Base-by-base conservation (phyloP, 2,797 vertebrate species). In the Melanotaenia parkinsoni region DNA sequence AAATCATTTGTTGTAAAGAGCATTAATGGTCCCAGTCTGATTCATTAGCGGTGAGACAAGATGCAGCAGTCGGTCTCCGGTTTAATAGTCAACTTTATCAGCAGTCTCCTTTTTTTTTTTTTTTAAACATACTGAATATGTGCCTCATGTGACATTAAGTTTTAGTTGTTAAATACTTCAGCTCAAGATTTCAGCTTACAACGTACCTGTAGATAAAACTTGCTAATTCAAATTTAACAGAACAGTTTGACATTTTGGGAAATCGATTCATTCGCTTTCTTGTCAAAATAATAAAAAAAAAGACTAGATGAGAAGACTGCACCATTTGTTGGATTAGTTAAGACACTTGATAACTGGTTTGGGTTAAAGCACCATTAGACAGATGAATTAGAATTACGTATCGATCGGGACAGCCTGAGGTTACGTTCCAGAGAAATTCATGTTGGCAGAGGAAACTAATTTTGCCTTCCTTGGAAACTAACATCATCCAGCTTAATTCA, bases 1-100 rank as follows among this genome's bases (percentile, higher is more conserved):
- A 58, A 68, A 73, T 35, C 4, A 77, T 74, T 79, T 18, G 22
- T 38, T 47, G 54, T 70, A 58, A 80, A 80, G 75, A 74, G 24
- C 18, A 3, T 64, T 3, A 57, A 24, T 4, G 63, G 40, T 1
- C 70, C 40, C 35, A 1, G 16, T 50, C 45, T 24, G 3, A 58
- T 63, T 73, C 37, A 51, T 4, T 30, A 11, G 28, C 28, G 43
- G n/a, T 63, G 65, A 80, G 63, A 73, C 26, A 43, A 82, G 3
- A 69, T 57, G 65, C 70, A 87, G 73, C 58, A 65, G 30, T 64
- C 38, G 18, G 58, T 59, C 70, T 81, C 45, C 3, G 53, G 10
- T 12, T 2, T 58, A 63, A 11, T 33, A 7, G 35, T 69, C 62
- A 18, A 20, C 24, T 37, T 30, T 4, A 59, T 24, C 56, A 53